Evolutionary conservation across 2,113 vertebrate species (phyloP), one percentile per base, ranked within the genome.

Genomic region (Engystomops pustulosus): DNA sequence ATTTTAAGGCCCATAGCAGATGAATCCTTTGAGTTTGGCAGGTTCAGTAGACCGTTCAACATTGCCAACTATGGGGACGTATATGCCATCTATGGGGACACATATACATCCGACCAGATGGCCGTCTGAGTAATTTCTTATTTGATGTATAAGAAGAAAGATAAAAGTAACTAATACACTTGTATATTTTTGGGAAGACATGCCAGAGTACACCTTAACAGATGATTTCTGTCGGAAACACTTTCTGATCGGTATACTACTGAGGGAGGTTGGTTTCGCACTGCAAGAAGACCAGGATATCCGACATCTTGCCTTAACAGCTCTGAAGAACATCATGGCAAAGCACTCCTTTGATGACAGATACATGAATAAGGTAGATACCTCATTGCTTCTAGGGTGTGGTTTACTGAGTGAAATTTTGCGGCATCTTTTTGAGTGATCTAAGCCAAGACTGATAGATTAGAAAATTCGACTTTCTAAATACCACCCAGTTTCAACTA

Each of bases 221-320:
- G 98, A 98, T 83, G 97, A 99, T 87, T 99, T 98, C 90, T 99
- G 98, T 91, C 95, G 96, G 81, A 99, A 98, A 85, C 98, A 99
- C 89, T 99, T 99, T 87, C 91, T 99, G 81, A 97, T 98, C 0
- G 98, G 98, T 77, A 91, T 98, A 86, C 89, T 99, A 87, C 93
- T 99, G 38, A 91, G 97, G 84, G 98, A 99, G 87, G 95, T 99
- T 88, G 98, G 97, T 12, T 94, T 98, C 91, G 97, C 98, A 4
- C 89, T 99, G 23, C 98, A 99, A 85, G 97, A 99, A 47, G 98
- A 99, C 83, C 98, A 99, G 90, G 96, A 99, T 85, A 93, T 99
- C 62, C 93, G 98, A 68, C 98, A 99, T 88, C 89, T 97, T 17
- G 98, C 98, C 30, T 90, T 99, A 88, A 94, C 96, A 85, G 96